Conservation (phyloP, 92 coral and sea anemone genomes). For the Pocillopora grandis region DNA sequence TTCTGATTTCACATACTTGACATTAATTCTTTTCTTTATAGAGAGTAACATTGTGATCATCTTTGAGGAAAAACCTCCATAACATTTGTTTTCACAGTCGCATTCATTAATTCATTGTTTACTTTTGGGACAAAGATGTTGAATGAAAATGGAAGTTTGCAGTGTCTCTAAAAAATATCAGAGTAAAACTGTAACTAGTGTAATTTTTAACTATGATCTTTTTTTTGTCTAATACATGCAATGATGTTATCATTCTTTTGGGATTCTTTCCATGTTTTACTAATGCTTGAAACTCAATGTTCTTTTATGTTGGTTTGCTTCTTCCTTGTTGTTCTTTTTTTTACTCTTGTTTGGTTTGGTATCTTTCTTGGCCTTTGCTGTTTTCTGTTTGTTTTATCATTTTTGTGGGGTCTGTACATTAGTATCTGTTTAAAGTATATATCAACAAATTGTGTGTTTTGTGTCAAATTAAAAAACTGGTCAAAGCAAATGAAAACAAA, state of each 20-base stretch:
- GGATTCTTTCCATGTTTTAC: not conserved
- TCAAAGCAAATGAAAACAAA: too few relatives aligned
- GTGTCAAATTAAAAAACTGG: too few relatives aligned
- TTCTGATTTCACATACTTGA: too few relatives aligned
- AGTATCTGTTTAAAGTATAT: not conserved
- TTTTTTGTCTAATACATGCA: not conserved
- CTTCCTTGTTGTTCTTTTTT: slow-evolving; percentile 13
- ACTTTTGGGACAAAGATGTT: too few relatives aligned
- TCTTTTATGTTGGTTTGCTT: slow-evolving; percentile 20
- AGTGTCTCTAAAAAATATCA: not conserved
- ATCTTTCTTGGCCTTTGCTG: not conserved
- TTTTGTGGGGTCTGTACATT: not conserved
- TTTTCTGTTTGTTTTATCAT: not conserved
- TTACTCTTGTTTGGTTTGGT: slow-evolving; percentile 10
- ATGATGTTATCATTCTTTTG: not conserved
- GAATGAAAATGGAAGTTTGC: not conserved
- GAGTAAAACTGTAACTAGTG: not conserved
- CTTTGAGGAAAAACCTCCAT: too few relatives aligned
- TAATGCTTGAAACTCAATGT: not conserved
- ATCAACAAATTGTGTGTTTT: not conserved
- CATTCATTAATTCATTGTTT: too few relatives aligned
- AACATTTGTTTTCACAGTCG: too few relatives aligned
- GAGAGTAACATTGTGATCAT: too few relatives aligned
- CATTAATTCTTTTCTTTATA: too few relatives aligned
- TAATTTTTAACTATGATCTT: not conserved